These are phyloP conservation scores for Siniperca scherzeri DNA, from an alignment of 2,797 vertebrate genomes.

Conservation along the genomic window DNA sequence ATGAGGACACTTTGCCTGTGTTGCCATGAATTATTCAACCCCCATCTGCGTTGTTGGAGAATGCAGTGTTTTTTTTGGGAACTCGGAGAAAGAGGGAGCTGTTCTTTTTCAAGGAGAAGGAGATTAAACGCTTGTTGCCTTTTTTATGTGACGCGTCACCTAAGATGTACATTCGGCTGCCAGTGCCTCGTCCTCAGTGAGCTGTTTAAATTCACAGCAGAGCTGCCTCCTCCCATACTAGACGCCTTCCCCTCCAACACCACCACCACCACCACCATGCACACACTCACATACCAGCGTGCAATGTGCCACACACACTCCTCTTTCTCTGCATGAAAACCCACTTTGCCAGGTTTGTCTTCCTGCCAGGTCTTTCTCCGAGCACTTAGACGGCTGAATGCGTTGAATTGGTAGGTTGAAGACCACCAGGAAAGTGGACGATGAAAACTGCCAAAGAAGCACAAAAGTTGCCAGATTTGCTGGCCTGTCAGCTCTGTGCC, in stretches of 20 bases:
- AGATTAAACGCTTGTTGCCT: slow-evolving; percentile 71
- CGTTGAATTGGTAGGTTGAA: slow-evolving; percentile 43
- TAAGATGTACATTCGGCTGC: slow-evolving; percentile 60
- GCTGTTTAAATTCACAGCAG: slow-evolving; percentile 68
- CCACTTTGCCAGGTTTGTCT: slow-evolving; percentile 56
- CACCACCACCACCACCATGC: background rate
- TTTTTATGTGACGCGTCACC: slow-evolving; percentile 71
- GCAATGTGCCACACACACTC: slow-evolving; percentile 57
- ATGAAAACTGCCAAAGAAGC: slow-evolving; percentile 63
- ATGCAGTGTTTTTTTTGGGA: slow-evolving; percentile 65
- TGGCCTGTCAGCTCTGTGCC: slow-evolving; percentile 54
- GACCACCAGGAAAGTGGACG: slow-evolving; percentile 77
- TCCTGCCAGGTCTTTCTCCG: slow-evolving; percentile 59
- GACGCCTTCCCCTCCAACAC: slow-evolving; percentile 9
- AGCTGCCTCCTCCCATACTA: slow-evolving; percentile 57
- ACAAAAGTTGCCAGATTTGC: slow-evolving; percentile 64
- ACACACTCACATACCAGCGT: slow-evolving; percentile 30
- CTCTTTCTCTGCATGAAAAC: slow-evolving; percentile 42
- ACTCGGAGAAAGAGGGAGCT: slow-evolving; percentile 48
- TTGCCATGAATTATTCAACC: slow-evolving; percentile 82
- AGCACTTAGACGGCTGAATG: slow-evolving; percentile 53
- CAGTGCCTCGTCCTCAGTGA: slow-evolving; percentile 61
- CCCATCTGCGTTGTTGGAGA: slow-evolving; percentile 73
- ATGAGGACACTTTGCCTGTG: slow-evolving; percentile 77
- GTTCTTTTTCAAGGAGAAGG: slow-evolving; percentile 52